Evolutionary conservation across 2,888 invertebrate genomes (phyloP), one percentile per base, ranked within the genome.

Genomic region (Gerris lacustris): DNA sequence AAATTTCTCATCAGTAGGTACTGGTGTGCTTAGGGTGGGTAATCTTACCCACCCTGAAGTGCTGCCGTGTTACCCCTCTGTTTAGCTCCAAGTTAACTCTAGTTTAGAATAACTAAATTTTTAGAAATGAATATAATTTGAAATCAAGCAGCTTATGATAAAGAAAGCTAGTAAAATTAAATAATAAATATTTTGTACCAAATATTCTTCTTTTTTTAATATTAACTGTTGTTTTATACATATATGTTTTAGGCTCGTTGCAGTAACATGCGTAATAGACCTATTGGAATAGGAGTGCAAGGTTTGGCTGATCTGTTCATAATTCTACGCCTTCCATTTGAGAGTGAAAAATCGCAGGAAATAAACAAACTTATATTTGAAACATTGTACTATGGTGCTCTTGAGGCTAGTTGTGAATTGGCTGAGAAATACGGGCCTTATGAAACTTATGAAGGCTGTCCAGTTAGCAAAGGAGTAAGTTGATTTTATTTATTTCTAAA

Each of bases 301-400:
- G 99, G 98, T 5, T 83, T 99, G 73, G 99, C 99, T 0, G 99
- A 99, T 83, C 88, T 97, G 11, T 96, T 98, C 80, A 91, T 98
- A 73, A 81, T 96, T 67, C 90, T 98, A 92, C 85, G 96, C 67
- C 86, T 87, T 80, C 93, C 98, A 0, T 99, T 96, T 80, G 97
- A 96, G 78, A 92, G 94, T 78, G 86, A 88, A 69, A 86, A 91
- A 78, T 96, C 98, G 0, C 85, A 87, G 72, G 83, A 88, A 76
- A 83, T 99, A 43, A 99, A 99, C 81, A 90, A 88, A 76, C 90
- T 96, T 79, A 96, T 99, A 76, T 99, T 99, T 81, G 98, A 99
- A 84, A 97, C 97, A 0, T 88, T 99, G 75, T 99, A 99, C 80
- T 96, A 91, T 81, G 95, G 92, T n/a, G 95, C 98, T 0, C 17